These are phyloP conservation scores for Heterotis niloticus DNA, from an alignment of 2,113 vertebrate species.

Conservation along the genomic window DNA sequence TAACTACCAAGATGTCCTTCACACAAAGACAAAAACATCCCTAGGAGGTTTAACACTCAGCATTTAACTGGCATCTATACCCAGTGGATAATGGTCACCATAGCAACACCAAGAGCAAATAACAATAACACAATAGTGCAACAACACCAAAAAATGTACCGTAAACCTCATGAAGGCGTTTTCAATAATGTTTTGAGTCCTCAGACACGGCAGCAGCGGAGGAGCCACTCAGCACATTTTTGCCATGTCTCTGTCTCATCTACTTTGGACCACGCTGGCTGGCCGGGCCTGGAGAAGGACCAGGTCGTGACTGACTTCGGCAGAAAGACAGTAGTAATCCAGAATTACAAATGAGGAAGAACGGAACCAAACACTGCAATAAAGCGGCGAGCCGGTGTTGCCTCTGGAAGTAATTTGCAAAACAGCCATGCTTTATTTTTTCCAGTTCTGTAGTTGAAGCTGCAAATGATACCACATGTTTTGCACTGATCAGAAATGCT, in stretches of 20 bases:
- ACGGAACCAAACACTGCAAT: background rate
- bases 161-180: no score
- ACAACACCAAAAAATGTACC: no score
- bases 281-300: background rate
- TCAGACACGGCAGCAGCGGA: no score
- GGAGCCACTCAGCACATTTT: background rate
- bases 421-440: conserved; percentile 5
- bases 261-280: background rate
- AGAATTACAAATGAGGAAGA: background rate
- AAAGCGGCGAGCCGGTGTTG: background rate
- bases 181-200: no score
- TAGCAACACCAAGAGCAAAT: no score
- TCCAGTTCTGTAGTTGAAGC: background rate
- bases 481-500: background rate
- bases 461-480: conserved; percentile 25
- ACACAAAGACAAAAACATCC: no score
- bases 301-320: background rate
- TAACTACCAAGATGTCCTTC: no score
- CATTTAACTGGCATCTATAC: no score
- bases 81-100: no score
- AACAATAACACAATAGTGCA: no score
- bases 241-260: background rate
- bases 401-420: conserved; percentile 16
- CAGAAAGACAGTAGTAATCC: background rate
- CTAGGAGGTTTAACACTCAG: no score